These are phyloP conservation scores for Blennius ocellaris DNA, from an alignment of 2,113 vertebrate species.

Conservation along the genomic window DNA sequence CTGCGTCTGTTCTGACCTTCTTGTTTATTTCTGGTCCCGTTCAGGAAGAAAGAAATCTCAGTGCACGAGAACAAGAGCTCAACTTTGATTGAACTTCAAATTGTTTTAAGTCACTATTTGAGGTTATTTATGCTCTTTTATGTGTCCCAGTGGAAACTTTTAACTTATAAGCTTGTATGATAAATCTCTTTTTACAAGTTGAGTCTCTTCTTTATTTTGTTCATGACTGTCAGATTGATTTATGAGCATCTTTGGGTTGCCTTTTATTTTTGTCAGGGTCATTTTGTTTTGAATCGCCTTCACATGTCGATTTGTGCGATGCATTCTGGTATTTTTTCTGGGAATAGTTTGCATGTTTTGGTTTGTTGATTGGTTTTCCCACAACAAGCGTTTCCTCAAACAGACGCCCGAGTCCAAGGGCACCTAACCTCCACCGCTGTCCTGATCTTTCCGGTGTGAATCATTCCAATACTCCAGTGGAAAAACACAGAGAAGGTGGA, in stretches of 20 bases:
- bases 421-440: too few species aligned
- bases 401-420: background rate
- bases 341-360: background rate
- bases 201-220: too few species aligned
- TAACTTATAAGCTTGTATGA: too few species aligned
- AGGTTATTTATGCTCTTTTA: background rate
- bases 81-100: too few species aligned
- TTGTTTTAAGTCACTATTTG: too few species aligned
- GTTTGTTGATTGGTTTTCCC: background rate
- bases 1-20: background rate
- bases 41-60: too few species aligned
- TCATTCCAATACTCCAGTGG: constrained; percentile 12
- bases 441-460: background rate
- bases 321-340: background rate
- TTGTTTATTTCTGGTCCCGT: background rate
- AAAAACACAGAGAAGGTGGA: constrained; percentile 25
- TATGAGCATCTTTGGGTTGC: background rate
- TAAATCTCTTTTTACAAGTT: too few species aligned
- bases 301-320: background rate
- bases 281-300: background rate
- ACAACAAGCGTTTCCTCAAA: background rate
- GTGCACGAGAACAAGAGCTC: too few species aligned
- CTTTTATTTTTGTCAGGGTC: background rate
- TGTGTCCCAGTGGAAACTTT: background rate
- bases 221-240: background rate